These are phyloP conservation scores for Hypotaenidia philippensis DNA, from an alignment of 2,797 vertebrate genomes.

Conservation along the genomic window DNA sequence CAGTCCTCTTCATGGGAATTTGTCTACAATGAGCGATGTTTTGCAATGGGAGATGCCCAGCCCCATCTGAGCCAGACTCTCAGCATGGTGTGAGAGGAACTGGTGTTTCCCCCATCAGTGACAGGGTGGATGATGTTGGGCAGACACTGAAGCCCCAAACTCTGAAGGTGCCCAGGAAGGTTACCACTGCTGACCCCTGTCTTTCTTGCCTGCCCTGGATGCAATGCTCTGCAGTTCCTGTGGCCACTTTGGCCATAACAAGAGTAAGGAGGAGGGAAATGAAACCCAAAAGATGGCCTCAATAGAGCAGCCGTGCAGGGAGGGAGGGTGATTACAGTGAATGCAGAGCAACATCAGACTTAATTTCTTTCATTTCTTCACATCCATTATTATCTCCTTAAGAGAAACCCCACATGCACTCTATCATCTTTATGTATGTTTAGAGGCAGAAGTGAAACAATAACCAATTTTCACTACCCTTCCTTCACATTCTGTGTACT, in stretches of 20 bases:
- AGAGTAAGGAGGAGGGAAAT: neutral
- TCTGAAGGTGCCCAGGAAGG: neutral
- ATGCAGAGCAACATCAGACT: neutral
- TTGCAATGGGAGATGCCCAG: neutral
- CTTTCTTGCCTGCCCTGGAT: neutral
- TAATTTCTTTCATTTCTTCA: neutral
- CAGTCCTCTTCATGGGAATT: neutral
- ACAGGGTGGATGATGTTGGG: rapidly evolving
- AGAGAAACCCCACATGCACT: neutral
- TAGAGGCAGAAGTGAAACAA: neutral
- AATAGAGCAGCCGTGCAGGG: rapidly evolving
- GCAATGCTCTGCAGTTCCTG: rapidly evolving
- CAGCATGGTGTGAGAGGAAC: rapidly evolving
- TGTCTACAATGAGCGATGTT: rapidly evolving
- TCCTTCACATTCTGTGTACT: neutral
- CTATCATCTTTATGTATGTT: neutral
- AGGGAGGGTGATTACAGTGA: neutral
- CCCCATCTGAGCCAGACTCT: neutral
- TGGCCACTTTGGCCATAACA: rapidly evolving
- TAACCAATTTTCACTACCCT: neutral
- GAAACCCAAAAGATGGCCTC: neutral
- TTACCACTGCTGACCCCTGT: neutral
- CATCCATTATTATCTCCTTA: neutral
- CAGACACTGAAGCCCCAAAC: neutral
- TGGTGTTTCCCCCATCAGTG: neutral